These are phyloP conservation scores for Blastomussa wellsi DNA, from an alignment of 92 coral and sea anemone genomes.

Conservation along the genomic window DNA sequence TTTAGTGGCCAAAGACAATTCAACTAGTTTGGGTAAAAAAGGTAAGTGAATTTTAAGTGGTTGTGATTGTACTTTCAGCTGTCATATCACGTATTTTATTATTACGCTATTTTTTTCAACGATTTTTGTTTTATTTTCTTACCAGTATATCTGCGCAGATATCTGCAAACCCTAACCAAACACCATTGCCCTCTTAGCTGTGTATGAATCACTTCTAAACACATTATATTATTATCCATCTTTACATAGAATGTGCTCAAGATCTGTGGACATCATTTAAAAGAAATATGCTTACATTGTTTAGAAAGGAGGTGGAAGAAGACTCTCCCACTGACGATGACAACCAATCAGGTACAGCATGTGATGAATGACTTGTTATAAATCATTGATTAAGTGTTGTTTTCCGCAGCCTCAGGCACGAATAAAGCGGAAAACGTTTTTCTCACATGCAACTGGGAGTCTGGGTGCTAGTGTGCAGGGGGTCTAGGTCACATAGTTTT, in stretches of 20 bases:
- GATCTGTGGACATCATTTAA: slow-evolving; percentile 71
- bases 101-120: no score
- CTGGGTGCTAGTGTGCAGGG: no score
- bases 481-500: no score
- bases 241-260: slow-evolving; percentile 74
- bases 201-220: background rate
- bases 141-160: no score
- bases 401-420: no score
- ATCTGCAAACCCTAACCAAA: no score
- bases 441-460: no score
- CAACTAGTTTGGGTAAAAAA: slow-evolving; percentile 41
- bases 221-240: background rate
- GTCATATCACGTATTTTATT: background rate
- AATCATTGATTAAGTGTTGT: no score
- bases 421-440: no score
- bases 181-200: background rate
- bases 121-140: no score
- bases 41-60: background rate
- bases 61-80: background rate
- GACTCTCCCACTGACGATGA: slow-evolving; percentile 22
- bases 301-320: slow-evolving; percentile 75
- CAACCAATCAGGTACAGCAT: slow-evolving; percentile 29
- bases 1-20: slow-evolving; percentile 26
- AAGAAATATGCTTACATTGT: slow-evolving; percentile 55
- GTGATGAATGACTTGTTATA: background rate